Evolutionary conservation across 1,140 invertebrate genomes (phyloP).

Genomic region (Steinernema feltiae): DNA sequence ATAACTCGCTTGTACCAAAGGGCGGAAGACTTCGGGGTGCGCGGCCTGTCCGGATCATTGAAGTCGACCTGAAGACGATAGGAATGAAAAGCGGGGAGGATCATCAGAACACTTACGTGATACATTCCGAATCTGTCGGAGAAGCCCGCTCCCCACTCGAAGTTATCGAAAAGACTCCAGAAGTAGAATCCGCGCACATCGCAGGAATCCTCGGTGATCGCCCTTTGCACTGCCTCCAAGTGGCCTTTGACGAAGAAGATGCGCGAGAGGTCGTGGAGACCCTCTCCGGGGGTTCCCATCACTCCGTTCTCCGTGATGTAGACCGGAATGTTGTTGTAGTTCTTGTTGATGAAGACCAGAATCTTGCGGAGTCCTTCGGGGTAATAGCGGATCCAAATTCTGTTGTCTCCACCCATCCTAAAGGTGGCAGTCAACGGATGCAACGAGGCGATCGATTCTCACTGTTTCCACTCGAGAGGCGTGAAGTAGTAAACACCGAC

Average conservation of each 20-base stretch:
- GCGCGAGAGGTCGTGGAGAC: neutral
- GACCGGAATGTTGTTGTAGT: constrained; percentile 9
- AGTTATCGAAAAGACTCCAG: constrained; percentile 1
- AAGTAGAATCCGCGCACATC: neutral
- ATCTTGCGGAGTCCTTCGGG: neutral
- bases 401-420: neutral
- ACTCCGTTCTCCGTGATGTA: constrained; percentile 10
- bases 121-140: neutral
- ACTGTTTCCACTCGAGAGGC: neutral
- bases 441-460: no score
- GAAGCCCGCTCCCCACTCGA: neutral
- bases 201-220: neutral
- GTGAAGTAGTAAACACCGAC: neutral
- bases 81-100: neutral
- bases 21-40: neutral
- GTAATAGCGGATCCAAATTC: neutral
- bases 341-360: neutral
- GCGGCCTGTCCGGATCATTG: neutral
- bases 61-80: neutral
- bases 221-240: neutral
- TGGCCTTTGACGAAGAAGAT: constrained; percentile 1
- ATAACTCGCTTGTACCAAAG: neutral
- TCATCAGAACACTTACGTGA: neutral
- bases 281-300: neutral
- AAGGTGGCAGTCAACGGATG: neutral